Evolutionary conservation across 2,797 vertebrate species (phyloP).

Genomic region (Kryptolebias ocellatus): DNA sequence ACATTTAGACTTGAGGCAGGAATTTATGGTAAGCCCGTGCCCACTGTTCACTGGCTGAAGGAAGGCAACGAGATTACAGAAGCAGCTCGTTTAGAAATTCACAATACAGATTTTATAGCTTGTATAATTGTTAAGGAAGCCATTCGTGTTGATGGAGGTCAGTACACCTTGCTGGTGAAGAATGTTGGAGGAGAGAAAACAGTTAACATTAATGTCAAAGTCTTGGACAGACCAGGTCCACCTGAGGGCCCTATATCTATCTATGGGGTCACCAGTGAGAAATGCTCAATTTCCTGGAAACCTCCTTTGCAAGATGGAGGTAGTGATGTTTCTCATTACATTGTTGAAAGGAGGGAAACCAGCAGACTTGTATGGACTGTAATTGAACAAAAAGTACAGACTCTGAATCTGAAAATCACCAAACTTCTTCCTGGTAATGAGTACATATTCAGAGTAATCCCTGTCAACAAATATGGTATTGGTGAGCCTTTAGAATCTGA

Average conservation of each 20-base stretch:
- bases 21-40: constrained; percentile 92
- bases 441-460: constrained; percentile 96
- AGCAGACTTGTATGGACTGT: constrained; percentile 97
- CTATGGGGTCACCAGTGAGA: constrained; percentile 92
- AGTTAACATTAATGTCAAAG: constrained; percentile 90
- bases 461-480: constrained; percentile 97
- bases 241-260: constrained; percentile 91
- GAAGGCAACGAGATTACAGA: constrained; percentile 86
- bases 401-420: constrained; percentile 92
- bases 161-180: constrained; percentile 90
- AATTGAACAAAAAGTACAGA: constrained; percentile 92
- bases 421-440: constrained; percentile 98
- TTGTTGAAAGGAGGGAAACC: constrained; percentile 96
- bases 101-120: constrained; percentile 91
- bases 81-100: constrained; percentile 91
- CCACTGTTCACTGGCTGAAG: constrained; percentile 91
- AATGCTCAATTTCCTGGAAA: constrained; percentile 94
- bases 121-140: constrained; percentile 92
- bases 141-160: constrained; percentile 92
- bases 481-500: constrained; percentile 97
- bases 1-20: constrained; percentile 91
- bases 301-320: constrained; percentile 95
- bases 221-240: constrained; percentile 96
- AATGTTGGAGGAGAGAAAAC: constrained; percentile 97
- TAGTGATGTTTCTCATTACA: constrained; percentile 93